phyloP scores from a whole-genome alignment of 2,888 invertebrate species.

The Xylocampa areola region DNA sequence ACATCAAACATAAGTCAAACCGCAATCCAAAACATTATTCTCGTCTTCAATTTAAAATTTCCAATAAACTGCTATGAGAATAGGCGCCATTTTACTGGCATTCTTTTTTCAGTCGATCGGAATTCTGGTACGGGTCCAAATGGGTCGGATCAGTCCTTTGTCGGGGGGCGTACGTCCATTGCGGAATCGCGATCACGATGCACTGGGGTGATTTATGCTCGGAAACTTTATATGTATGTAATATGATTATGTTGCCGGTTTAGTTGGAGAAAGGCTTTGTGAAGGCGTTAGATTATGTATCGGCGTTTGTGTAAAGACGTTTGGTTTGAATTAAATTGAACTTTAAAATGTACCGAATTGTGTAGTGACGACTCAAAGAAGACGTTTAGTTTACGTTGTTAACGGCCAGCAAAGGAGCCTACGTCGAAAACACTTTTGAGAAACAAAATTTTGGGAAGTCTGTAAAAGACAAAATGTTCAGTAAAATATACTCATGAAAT shows the following conservation, averaged over 20 bases:
- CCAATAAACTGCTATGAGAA: constrained; percentile 55
- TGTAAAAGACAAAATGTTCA: too few species aligned
- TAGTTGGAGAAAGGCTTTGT: constrained; percentile 6
- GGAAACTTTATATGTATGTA: constrained; percentile 30
- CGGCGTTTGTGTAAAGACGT: neutral
- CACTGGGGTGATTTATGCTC: constrained; percentile 45
- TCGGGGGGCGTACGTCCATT: constrained; percentile 52
- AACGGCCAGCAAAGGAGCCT: too few species aligned
- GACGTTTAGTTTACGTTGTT: too few species aligned
- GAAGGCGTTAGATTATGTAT: neutral
- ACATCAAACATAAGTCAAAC: constrained; percentile 15
- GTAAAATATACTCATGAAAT: too few species aligned
- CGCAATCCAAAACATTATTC: constrained; percentile 43
- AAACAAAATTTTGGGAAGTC: too few species aligned
- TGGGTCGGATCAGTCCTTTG: constrained; percentile 65
- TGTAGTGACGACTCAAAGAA: too few species aligned
- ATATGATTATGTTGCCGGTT: constrained; percentile 23
- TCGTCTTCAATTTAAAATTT: constrained; percentile 44
- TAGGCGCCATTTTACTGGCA: constrained; percentile 41
- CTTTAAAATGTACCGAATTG: too few species aligned
- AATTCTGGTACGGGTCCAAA: constrained; percentile 66
- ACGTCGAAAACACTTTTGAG: too few species aligned
- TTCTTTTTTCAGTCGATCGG: constrained; percentile 58
- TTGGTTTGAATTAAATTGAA: neutral
- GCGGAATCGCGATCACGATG: constrained; percentile 56